Evolutionary conservation across 2,797 vertebrate species (phyloP), one percentile per base, ranked within the genome.

Genomic region (Sandelia bainsii): DNA sequence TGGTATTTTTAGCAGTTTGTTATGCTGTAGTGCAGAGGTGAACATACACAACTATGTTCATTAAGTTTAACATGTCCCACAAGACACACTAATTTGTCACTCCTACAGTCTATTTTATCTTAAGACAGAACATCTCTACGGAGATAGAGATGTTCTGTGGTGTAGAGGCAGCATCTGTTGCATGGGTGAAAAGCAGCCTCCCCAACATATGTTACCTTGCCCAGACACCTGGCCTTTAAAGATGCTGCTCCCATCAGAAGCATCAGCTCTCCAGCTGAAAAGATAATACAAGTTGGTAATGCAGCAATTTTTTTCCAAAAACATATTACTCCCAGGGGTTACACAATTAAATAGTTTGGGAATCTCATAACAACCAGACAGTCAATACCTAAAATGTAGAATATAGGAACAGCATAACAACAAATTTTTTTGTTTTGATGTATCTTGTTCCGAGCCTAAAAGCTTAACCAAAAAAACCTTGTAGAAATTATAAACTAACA

Each of bases 1-100:
- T 90, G 87, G 92, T 90, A 83, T 75, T 79, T 83, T 69, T 86
- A 83, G 83, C 80, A 85, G 56, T 73, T 75, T 72, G 66, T 81
- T 69, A 67, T 54, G 49, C 23, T 59, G 27, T 65, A 51, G 4
- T 54, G 67, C 58, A 72, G 58, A 51, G 25, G 74, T 73, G 16
- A 62, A 45, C 19, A 34, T 22, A 69, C n/a, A 81, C 58, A 25
- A 65, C 25, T 49, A 46, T 0, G 11, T 42, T 73, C 25, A 86
- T 72, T 69, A 52, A 52, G n/a, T 27, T 77, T n/a, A 65, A 72
- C 50, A 34, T 4, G 6, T 69, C 71, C 50, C 67, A 62, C 29
- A 63, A 59, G 46, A 65, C 32, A 66, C 22, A 72, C 78, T 65
- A 74, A 80, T 72, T 48, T 81, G 52, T 77, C 65, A 42, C 37